Evolutionary conservation across 2,113 vertebrate species (phyloP).

Genomic region (Tursiops truncatus): DNA sequence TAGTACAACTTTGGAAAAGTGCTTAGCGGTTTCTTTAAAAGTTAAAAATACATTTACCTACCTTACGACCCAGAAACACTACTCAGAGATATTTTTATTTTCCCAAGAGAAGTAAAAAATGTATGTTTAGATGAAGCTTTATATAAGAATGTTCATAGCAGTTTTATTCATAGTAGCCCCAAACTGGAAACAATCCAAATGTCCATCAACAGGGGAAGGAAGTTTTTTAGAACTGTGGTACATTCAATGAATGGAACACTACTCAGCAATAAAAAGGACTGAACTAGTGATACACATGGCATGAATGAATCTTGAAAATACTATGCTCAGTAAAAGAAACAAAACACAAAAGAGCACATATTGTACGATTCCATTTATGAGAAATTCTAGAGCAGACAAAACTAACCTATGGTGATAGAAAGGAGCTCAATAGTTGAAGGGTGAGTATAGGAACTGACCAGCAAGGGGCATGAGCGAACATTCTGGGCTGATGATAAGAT

Average conservation of each 20-base stretch:
- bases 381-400: not conserved
- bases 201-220: not conserved
- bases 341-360: slow-evolving; percentile 1
- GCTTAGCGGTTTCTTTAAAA: not conserved
- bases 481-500: not conserved
- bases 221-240: not conserved
- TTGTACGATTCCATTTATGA: not conserved
- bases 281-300: not conserved
- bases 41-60: not conserved
- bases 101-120: slow-evolving; percentile 12
- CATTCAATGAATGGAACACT: not conserved
- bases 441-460: not conserved
- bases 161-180: slow-evolving; percentile 10
- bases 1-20: slow-evolving; percentile 6
- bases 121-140: slow-evolving; percentile 8
- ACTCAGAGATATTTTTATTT: slow-evolving; percentile 23
- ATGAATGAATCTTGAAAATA: slow-evolving; percentile 7
- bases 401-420: not conserved
- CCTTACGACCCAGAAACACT: not conserved
- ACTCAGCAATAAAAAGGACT: not conserved
- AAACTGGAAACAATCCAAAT: slow-evolving; percentile 30
- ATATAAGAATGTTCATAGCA: not conserved
- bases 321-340: not conserved
- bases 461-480: not conserved
- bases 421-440: not conserved